Evolutionary conservation across 2,797 vertebrate genomes (phyloP).

Genomic region (Chiropotes sagulatus): DNA sequence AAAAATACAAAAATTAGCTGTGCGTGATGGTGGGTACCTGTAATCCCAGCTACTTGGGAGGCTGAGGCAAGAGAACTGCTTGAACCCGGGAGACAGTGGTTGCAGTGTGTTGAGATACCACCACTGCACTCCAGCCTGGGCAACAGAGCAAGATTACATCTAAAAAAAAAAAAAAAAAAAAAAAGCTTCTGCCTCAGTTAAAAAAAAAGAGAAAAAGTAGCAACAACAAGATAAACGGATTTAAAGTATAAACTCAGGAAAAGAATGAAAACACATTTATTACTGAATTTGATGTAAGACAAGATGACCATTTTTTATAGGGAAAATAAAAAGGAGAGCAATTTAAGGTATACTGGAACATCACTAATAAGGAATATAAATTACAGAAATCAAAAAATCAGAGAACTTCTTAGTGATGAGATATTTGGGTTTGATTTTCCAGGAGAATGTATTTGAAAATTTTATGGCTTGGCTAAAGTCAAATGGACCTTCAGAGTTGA

Average conservation of each 20-base stretch:
- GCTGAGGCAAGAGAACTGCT: no score
- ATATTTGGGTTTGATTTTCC: slow-evolving; percentile 22
- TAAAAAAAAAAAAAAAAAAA: neutral
- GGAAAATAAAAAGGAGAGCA: neutral
- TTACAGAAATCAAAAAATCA: neutral
- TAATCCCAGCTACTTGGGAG: no score
- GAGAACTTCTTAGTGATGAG: slow-evolving; percentile 4
- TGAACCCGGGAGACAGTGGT: no score
- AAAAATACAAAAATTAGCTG: no score
- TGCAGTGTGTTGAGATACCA: no score
- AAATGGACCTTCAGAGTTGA: neutral
- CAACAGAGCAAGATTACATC: no score
- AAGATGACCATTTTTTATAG: neutral
- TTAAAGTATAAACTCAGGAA: slow-evolving; percentile 15
- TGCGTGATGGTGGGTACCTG: no score
- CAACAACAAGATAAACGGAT: neutral
- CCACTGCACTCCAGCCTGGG: no score
- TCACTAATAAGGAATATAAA: neutral
- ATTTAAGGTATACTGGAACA: neutral
- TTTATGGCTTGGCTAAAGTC: neutral
- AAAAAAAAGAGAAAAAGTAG: neutral
- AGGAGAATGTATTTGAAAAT: neutral
- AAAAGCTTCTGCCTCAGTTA: no score
- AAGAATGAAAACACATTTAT: slow-evolving; percentile 20
- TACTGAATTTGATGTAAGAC: neutral